Evolutionary conservation across 2,797 vertebrate genomes (phyloP).

Genomic region (Fistularia tabacaria): DNA sequence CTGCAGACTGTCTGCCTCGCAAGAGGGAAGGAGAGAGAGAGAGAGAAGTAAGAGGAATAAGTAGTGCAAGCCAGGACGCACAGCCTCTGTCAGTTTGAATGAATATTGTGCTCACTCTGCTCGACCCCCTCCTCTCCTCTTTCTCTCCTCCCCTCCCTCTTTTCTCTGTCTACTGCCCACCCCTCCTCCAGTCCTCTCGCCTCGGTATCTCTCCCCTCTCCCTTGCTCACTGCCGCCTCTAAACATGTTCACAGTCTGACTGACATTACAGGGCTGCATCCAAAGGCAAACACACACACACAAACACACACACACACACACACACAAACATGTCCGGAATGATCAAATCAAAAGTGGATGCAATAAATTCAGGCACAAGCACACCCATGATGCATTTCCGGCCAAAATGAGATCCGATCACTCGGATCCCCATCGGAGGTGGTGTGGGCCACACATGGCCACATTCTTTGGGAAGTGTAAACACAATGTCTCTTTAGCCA

Average conservation of each 20-base stretch:
- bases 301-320: too few species aligned
- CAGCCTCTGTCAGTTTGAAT: slow-evolving; percentile 79
- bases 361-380: slow-evolving; percentile 10
- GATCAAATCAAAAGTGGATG: slow-evolving; percentile 23
- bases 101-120: slow-evolving; percentile 74
- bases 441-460: slow-evolving; percentile 15
- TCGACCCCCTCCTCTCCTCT: slow-evolving; percentile 42
- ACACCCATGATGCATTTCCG: slow-evolving; percentile 1
- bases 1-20: slow-evolving; percentile 66
- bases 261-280: slow-evolving; percentile 65
- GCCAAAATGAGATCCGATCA: too few species aligned
- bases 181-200: slow-evolving; percentile 63
- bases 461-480: slow-evolving; percentile 7
- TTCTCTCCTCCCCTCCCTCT: slow-evolving; percentile 22
- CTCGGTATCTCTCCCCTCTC: slow-evolving; percentile 58
- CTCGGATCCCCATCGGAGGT: too few species aligned
- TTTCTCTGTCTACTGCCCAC: slow-evolving; percentile 49
- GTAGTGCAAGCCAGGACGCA: slow-evolving; percentile 75
- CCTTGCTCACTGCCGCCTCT: slow-evolving; percentile 51
- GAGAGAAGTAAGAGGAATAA: slow-evolving; percentile 39
- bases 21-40: slow-evolving; percentile 18
- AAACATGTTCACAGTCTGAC: slow-evolving; percentile 69
- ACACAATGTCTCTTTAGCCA: too few species aligned
- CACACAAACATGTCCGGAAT: slow-evolving; percentile 3
- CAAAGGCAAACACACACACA: slow-evolving; percentile 9